These are phyloP conservation scores for Malurus leucopterus DNA, from an alignment of 2,797 vertebrate genomes.

Conservation along the genomic window DNA sequence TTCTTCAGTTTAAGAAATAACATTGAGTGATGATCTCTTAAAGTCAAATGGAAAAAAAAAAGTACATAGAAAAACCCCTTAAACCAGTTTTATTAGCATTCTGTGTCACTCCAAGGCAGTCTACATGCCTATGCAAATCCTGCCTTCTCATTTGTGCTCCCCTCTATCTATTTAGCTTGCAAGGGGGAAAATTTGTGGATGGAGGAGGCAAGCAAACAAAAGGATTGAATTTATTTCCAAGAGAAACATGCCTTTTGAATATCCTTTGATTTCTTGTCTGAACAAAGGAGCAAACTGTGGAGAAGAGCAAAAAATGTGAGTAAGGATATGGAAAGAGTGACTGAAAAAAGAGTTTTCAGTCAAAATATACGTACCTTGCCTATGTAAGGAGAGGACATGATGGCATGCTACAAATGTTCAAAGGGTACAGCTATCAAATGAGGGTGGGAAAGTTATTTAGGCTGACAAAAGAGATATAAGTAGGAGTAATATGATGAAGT, in stretches of 20 bases:
- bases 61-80: slow-evolving; percentile 7
- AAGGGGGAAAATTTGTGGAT: not conserved
- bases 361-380: not conserved
- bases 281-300: not conserved
- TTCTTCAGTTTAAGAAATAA: slow-evolving; percentile 68
- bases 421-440: slow-evolving; percentile 23
- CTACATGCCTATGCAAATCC: slow-evolving; percentile 18
- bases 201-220: slow-evolving; percentile 8
- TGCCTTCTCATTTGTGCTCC: slow-evolving; percentile 18
- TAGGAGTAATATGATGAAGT: slow-evolving; percentile 43
- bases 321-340: not conserved
- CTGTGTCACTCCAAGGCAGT: not conserved
- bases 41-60: slow-evolving; percentile 60
- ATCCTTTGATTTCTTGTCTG: not conserved
- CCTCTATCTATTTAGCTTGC: not conserved
- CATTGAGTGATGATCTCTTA: slow-evolving; percentile 66
- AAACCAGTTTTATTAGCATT: slow-evolving; percentile 48
- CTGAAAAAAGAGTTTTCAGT: not conserved
- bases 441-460: slow-evolving; percentile 15
- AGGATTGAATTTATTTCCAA: not conserved
- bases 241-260: not conserved
- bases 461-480: slow-evolving; percentile 2
- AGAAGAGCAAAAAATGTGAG: not conserved
- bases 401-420: slow-evolving; percentile 16
- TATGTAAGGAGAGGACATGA: not conserved